A percentile compares a stretch with the other conserved stretches of the same genome.
Conservation (phyloP, 2,888 invertebrate genomes). For the Hesperia comma region DNA sequence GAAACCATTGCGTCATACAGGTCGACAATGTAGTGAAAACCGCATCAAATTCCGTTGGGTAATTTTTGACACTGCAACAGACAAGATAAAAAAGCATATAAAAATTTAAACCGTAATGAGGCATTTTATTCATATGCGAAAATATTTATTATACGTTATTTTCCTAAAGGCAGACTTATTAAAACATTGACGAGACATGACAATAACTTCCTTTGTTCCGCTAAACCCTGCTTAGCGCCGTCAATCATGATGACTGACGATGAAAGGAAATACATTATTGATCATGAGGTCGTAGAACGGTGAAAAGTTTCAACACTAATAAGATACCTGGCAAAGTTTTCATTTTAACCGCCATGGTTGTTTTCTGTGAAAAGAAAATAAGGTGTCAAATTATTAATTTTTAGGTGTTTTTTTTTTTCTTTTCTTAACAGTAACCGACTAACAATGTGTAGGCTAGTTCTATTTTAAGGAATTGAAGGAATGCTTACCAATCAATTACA, state of each 20-base stretch:
- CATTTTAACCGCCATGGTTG: neutral
- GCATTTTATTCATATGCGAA: neutral
- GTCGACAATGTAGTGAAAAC: too few relatives aligned
- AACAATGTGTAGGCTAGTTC: too few relatives aligned
- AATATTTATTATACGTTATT: neutral
- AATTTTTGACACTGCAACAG: too few relatives aligned
- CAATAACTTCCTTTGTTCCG: constrained; percentile 42
- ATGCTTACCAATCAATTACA: too few relatives aligned
- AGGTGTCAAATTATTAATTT: neutral
- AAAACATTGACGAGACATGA: constrained; percentile 41
- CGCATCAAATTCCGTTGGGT: too few relatives aligned
- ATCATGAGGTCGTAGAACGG: constrained; percentile 20
- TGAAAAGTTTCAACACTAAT: constrained; percentile 33
- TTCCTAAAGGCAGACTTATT: constrained; percentile 31
- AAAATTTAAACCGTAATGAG: too few relatives aligned
- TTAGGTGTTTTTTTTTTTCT: too few relatives aligned
- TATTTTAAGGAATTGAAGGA: too few relatives aligned
- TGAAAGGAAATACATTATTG: constrained; percentile 41
- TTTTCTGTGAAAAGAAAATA: constrained; percentile 1
- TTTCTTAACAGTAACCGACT: too few relatives aligned
- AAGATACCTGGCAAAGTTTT: constrained; percentile 3
- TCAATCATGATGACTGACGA: constrained; percentile 41
- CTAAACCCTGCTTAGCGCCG: constrained; percentile 37
- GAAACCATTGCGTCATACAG: too few relatives aligned
- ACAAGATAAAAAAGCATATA: too few relatives aligned